These are phyloP conservation scores for Colius striatus DNA, from an alignment of 2,113 vertebrate species.

Conservation along the genomic window DNA sequence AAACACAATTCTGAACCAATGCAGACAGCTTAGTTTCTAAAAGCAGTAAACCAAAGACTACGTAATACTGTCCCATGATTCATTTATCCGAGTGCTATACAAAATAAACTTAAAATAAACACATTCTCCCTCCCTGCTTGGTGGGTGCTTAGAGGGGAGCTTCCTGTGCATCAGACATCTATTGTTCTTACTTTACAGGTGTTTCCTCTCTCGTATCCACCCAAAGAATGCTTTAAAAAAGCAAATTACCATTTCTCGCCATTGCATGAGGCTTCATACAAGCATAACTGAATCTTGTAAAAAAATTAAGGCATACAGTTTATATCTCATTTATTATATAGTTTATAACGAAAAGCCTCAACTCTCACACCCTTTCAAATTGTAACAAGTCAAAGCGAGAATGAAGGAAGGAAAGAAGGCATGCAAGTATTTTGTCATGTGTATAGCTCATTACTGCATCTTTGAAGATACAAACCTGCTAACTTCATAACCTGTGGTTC, in stretches of 20 bases:
- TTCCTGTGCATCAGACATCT: conserved; percentile 69
- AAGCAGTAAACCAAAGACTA: background rate
- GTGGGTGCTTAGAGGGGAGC: conserved; percentile 22
- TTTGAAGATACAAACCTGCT: background rate
- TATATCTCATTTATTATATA: background rate
- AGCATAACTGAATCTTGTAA: background rate
- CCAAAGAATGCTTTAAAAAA: conserved; percentile 2
- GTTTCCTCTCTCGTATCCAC: conserved; percentile 74
- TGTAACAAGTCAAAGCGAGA: background rate
- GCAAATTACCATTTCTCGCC: conserved; percentile 25
- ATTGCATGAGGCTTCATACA: background rate
- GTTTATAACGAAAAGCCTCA: background rate
- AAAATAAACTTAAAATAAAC: conserved; percentile 28
- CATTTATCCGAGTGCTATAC: background rate
- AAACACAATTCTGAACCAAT: background rate
- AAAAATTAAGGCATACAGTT: background rate
- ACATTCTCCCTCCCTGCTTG: conserved; percentile 33
- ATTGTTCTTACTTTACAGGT: conserved; percentile 78
- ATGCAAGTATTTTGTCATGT: background rate
- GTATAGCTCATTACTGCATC: background rate
- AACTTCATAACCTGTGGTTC: background rate
- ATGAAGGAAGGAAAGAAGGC: background rate
- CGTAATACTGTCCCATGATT: background rate
- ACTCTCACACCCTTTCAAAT: background rate
- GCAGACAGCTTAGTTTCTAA: background rate